Conservation (phyloP, 2,888 invertebrate genomes). For the Mechanitis mazaeus region DNA sequence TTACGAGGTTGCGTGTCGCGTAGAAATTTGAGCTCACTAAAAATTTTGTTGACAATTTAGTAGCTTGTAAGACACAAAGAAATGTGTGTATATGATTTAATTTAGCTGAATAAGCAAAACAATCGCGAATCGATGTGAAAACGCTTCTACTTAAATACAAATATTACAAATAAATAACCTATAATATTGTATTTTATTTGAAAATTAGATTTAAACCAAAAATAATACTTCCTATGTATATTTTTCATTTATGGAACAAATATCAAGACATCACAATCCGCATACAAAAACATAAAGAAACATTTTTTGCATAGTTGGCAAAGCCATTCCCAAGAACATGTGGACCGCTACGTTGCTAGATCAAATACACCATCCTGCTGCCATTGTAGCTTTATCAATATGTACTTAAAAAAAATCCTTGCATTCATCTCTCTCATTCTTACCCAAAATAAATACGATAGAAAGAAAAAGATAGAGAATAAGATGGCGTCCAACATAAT, state of each 20-base stretch:
- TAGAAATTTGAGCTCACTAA: constrained; percentile 51
- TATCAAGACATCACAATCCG: constrained; percentile 46
- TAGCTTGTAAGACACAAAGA: constrained; percentile 37
- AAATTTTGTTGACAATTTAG: constrained; percentile 42
- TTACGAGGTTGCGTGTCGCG: constrained; percentile 57
- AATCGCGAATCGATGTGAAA: constrained; percentile 27
- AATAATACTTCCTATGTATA: not conserved
- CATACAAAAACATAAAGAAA: constrained; percentile 46
- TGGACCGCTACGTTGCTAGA: constrained; percentile 74
- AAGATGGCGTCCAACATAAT: constrained; percentile 54
- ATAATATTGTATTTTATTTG: not conserved
- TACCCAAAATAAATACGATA: constrained; percentile 29
- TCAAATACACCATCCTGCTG: constrained; percentile 74
- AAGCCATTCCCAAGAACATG: constrained; percentile 74
- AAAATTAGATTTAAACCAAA: not conserved
- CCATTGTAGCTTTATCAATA: constrained; percentile 71
- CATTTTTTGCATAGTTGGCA: constrained; percentile 71
- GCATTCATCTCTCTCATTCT: constrained; percentile 51
- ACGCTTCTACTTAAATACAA: no score
- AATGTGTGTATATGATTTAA: constrained; percentile 51
- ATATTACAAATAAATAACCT: not conserved
- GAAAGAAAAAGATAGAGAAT: constrained; percentile 42
- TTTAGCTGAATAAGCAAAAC: constrained; percentile 49
- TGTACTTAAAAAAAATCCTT: constrained; percentile 56
- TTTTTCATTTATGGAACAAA: constrained; percentile 21